Evolutionary conservation across 2,888 invertebrate species (phyloP).

Genomic region (Candidula unifasciata): DNA sequence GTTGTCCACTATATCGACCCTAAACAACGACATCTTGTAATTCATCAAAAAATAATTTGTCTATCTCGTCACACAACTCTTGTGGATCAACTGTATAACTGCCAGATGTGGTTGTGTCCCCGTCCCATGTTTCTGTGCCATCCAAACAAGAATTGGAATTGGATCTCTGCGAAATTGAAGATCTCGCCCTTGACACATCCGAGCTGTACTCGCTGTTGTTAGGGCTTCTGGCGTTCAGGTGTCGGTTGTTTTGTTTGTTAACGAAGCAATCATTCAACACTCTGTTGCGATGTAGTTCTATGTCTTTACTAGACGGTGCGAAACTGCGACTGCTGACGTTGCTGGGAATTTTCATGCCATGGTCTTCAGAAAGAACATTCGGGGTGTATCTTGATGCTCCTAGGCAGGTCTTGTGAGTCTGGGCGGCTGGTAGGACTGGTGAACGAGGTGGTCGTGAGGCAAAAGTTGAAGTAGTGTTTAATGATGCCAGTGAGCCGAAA

Average conservation of each 20-base stretch:
- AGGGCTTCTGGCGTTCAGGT: not conserved
- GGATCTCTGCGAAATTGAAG: slow-evolving; percentile 38
- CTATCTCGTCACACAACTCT: slow-evolving; percentile 57
- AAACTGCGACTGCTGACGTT: slow-evolving; percentile 35
- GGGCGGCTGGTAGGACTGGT: not conserved
- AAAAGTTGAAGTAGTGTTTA: not conserved
- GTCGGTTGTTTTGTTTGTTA: slow-evolving; percentile 10
- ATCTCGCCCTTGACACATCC: slow-evolving; percentile 51
- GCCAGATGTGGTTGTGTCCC: slow-evolving; percentile 58
- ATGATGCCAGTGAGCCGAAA: slow-evolving; percentile 12
- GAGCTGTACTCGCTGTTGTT: slow-evolving; percentile 49
- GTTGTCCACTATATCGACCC: not conserved
- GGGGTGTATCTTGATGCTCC: slow-evolving; percentile 7
- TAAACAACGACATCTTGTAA: slow-evolving; percentile 55
- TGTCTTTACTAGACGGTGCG: slow-evolving; percentile 23
- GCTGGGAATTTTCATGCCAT: slow-evolving; percentile 44
- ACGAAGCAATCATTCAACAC: not conserved
- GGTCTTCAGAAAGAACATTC: slow-evolving; percentile 40
- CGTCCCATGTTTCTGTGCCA: slow-evolving; percentile 51
- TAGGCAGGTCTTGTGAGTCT: not conserved
- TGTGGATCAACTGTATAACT: slow-evolving; percentile 58
- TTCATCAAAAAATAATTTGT: slow-evolving; percentile 56
- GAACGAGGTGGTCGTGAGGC: slow-evolving; percentile 25
- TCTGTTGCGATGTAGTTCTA: slow-evolving; percentile 29
- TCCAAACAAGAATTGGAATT: slow-evolving; percentile 45